Evolutionary conservation across 2,888 invertebrate species (phyloP).

Genomic region (Podotricha telesiphe): DNA sequence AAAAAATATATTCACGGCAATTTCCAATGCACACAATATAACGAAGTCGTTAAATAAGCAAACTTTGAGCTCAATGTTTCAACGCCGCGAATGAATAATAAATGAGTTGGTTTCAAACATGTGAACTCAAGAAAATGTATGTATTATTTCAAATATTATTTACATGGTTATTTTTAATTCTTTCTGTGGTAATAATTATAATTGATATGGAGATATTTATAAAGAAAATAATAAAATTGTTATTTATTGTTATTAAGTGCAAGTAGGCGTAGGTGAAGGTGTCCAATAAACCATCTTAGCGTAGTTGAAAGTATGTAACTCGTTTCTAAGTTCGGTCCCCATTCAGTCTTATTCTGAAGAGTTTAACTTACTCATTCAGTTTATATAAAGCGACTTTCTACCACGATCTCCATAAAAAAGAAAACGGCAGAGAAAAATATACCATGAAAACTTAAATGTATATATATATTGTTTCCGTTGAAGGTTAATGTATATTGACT

Average conservation of each 20-base stretch:
- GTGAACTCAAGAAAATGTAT: slow-evolving; percentile 14
- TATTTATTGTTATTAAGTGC: no score
- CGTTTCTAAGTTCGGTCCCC: no score
- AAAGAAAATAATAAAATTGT: not conserved
- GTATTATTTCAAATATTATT: slow-evolving; percentile 1
- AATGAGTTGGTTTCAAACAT: slow-evolving; percentile 16
- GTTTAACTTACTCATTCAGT: not conserved
- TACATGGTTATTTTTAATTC: not conserved
- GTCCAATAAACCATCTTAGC: no score
- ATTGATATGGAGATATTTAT: not conserved
- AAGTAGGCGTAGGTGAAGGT: no score
- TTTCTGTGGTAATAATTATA: not conserved
- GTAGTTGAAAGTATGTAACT: no score
- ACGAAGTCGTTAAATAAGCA: slow-evolving; percentile 21
- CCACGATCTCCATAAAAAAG: not conserved
- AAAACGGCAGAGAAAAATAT: no score
- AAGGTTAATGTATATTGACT: not conserved
- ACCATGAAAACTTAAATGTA: not conserved
- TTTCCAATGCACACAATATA: slow-evolving; percentile 22
- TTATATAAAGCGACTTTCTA: not conserved
- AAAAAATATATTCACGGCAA: slow-evolving; percentile 9
- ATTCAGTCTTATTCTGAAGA: not conserved
- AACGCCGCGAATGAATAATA: slow-evolving; percentile 16
- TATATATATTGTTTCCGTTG: not conserved
- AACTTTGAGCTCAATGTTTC: slow-evolving; percentile 20